A percentile compares a stretch with the other conserved stretches of the same genome.
phyloP scores from a whole-genome alignment of 92 coral and sea anemone genomes.

The Parazoanthus atlanticus region DNA sequence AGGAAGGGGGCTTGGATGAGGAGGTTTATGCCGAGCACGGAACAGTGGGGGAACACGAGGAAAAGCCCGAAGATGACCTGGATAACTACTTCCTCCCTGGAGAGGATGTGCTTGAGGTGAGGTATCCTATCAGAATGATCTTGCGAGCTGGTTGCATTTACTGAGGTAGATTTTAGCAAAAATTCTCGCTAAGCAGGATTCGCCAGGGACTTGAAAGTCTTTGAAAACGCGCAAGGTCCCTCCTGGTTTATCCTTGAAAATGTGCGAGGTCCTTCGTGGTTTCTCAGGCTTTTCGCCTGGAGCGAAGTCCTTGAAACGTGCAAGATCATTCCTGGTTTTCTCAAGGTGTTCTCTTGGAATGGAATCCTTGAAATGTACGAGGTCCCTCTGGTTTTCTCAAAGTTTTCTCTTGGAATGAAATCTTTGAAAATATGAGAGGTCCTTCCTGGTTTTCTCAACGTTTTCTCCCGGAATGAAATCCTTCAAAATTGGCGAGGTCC shows the following conservation, averaged over 20 bases:
- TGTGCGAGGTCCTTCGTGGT: too few species aligned
- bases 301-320: too few species aligned
- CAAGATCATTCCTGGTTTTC: too few species aligned
- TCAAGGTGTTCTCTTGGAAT: too few species aligned
- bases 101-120: slow-evolving; percentile 86
- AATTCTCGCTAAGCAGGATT: neutral
- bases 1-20: slow-evolving; percentile 57
- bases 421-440: neutral
- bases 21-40: slow-evolving; percentile 81
- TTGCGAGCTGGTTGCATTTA: neutral
- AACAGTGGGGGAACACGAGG: slow-evolving; percentile 65
- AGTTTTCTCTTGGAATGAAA: too few species aligned
- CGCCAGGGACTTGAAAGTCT: neutral
- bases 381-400: neutral
- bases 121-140: neutral
- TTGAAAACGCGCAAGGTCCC: neutral
- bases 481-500: too few species aligned
- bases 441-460: too few species aligned
- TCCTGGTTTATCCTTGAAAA: neutral
- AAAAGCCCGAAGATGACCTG: slow-evolving; percentile 80
- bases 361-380: neutral
- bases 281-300: too few species aligned
- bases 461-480: too few species aligned
- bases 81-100: slow-evolving; percentile 84
- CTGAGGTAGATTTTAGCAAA: too few species aligned